Evolutionary conservation across 2,797 vertebrate species (phyloP).

Genomic region (Chromis chromis): DNA sequence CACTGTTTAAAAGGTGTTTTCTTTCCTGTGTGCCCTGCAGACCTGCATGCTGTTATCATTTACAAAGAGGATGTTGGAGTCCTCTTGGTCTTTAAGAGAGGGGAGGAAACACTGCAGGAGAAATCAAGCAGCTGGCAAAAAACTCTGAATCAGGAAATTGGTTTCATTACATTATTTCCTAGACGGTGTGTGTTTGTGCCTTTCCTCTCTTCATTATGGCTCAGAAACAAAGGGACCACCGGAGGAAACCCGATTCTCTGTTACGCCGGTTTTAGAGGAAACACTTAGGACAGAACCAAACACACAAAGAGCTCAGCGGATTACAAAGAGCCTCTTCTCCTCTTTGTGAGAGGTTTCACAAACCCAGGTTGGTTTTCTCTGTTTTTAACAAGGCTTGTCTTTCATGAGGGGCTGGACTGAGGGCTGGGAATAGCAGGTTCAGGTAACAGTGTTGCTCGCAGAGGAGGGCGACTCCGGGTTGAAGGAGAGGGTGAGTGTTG

Average conservation of each 20-base stretch:
- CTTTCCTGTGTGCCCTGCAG: not conserved
- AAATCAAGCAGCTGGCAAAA: slow-evolving; percentile 35
- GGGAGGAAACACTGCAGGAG: slow-evolving; percentile 38
- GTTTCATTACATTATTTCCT: slow-evolving; percentile 60
- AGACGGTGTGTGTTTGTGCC: slow-evolving; percentile 46
- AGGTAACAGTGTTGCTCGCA: slow-evolving; percentile 63
- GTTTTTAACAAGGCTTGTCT: slow-evolving; percentile 64
- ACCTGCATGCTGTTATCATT: not conserved
- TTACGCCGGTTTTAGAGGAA: slow-evolving; percentile 59
- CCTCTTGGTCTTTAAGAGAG: slow-evolving; percentile 17
- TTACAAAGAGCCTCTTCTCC: slow-evolving; percentile 76
- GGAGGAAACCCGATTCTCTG: slow-evolving; percentile 65
- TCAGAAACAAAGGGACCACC: slow-evolving; percentile 65
- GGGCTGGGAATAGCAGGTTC: slow-evolving; percentile 70
- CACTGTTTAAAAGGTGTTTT: slow-evolving; percentile 9
- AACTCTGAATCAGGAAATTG: slow-evolving; percentile 61
- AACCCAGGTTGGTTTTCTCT: slow-evolving; percentile 47
- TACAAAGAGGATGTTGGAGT: slow-evolving; percentile 27
- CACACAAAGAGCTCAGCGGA: slow-evolving; percentile 52
- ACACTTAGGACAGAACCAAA: slow-evolving; percentile 58
- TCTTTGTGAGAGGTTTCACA: slow-evolving; percentile 68
- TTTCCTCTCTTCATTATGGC: slow-evolving; percentile 66
- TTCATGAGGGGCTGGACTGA: slow-evolving; percentile 55
- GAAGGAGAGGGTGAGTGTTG: slow-evolving; percentile 39
- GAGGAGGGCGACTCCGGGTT: slow-evolving; percentile 23